Base-by-base conservation (phyloP, 1,140 invertebrate genomes). In the Caenorhabditis remanei region DNA sequence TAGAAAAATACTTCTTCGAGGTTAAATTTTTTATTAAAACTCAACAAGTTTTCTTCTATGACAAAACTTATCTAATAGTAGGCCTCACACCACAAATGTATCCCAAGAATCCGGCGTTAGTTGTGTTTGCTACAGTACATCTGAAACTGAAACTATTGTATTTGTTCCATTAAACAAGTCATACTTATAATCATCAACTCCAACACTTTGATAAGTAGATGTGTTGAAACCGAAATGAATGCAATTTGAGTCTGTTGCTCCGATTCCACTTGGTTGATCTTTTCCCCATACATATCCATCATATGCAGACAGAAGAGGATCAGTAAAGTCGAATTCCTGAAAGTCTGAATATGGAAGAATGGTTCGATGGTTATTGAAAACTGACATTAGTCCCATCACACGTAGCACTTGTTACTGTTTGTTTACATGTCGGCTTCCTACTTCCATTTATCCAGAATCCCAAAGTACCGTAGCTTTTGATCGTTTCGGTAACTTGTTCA, bases 341-440 rank as follows among this genome's bases (percentile, higher is more conserved):
- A 58, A 58, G 21, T 58, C 8, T 58, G 16, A 8, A 5, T 58
- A n/a, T 53, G 50, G 50, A 9, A 53, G 4, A 16, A 16, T 53
- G 16, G 50, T 53, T 32, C 32, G 32, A 32, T 32, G 32, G 2
- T 32, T 32, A 32, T 32, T 32, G 32, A 32, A 21, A 58, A 65
- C 61, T 65, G 9, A 65, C 61, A 65, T 65, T 65, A 1, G 61
- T 65, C 9, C 61, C 61, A 11, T 61, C 40, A 65, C 61, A 65
- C 3, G 24, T 13, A 40, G 61, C 61, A 40, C 24, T 65, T 65
- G 13, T 65, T 3, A 40, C 32, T 6, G 32, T 40, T 40, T 11
- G 7, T 13, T 11, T 40, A n/a, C 61, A 65, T 8, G 3, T 40
- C 19, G 61, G 6, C 16, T 65, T 65, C 9, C 61, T 21, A 13